phyloP scores from a whole-genome alignment of 1,140 invertebrate species.

The Brachystomella parvula region DNA sequence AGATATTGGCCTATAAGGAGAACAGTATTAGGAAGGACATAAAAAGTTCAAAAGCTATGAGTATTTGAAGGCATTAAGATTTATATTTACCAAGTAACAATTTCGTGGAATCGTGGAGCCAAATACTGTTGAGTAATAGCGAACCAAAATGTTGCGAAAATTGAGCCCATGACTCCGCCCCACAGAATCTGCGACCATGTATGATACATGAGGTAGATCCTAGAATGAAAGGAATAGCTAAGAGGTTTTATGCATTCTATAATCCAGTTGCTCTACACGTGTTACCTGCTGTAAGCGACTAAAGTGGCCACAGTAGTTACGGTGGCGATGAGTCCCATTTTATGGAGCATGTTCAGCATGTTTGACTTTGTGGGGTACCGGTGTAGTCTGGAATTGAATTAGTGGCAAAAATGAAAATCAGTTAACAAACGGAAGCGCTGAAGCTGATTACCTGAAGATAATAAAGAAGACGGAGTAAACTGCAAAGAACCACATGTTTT shows the following conservation, averaged over 20 bases:
- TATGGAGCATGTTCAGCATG: conserved; percentile 27
- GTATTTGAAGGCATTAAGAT: background rate
- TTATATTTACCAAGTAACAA: conserved; percentile 68
- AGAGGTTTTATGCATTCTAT: conserved; percentile 35
- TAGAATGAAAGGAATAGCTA: conserved; percentile 53
- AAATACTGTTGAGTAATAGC: conserved; percentile 65
- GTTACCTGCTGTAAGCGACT: conserved; percentile 44
- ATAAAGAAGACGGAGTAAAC: conserved; percentile 78
- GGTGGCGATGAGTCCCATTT: conserved; percentile 39
- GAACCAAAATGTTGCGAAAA: conserved; percentile 68
- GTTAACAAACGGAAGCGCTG: too few species aligned
- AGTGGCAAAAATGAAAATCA: too few species aligned
- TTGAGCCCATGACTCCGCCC: conserved; percentile 60
- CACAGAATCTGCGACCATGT: conserved; percentile 71
- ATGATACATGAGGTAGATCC: conserved; percentile 81
- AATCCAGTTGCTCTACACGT: background rate
- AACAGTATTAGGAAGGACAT: background rate
- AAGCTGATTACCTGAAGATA: conserved; percentile 62
- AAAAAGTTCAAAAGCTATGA: background rate
- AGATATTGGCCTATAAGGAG: conserved; percentile 64
- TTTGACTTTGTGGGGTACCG: conserved; percentile 32
- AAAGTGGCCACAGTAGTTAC: conserved; percentile 41
- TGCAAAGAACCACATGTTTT: conserved; percentile 88
- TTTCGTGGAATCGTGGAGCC: conserved; percentile 74
- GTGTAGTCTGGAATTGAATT: conserved; percentile 26